These are phyloP conservation scores for Elephas maximus DNA, from an alignment of 2,113 vertebrate species.

Conservation along the genomic window DNA sequence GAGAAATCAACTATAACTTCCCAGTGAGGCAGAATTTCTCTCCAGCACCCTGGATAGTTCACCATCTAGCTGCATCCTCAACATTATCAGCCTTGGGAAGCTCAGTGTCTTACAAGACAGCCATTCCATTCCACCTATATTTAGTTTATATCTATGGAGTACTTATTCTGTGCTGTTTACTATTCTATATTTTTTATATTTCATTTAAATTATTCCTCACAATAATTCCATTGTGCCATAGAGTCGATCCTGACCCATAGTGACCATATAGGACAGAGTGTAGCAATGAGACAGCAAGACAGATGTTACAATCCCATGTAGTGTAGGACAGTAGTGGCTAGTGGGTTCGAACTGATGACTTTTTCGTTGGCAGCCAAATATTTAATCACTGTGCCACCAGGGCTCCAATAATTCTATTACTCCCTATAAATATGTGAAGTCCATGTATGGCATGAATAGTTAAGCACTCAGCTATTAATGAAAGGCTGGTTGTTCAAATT, in stretches of 20 bases:
- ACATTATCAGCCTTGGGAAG: background rate
- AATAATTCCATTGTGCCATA: background rate
- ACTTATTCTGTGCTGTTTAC: background rate
- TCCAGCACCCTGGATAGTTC: constrained; percentile 29
- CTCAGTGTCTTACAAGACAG: background rate
- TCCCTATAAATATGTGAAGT: background rate
- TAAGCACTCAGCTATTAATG: background rate
- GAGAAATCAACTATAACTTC: background rate
- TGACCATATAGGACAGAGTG: background rate
- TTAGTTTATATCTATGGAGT: background rate
- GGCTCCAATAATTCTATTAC: background rate
- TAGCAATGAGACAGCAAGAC: no score
- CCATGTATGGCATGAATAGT: background rate
- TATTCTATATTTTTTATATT: background rate
- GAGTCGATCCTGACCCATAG: background rate
- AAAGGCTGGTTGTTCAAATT: background rate
- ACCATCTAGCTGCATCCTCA: background rate
- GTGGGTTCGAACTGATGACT: background rate
- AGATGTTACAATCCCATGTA: no score
- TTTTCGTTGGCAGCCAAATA: background rate
- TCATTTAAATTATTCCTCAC: constrained; percentile 41
- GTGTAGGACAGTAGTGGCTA: background rate
- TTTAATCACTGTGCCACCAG: background rate
- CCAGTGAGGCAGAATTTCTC: background rate
- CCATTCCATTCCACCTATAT: background rate